Evolutionary conservation across 2,888 invertebrate genomes (phyloP), one percentile per base, ranked within the genome.

Genomic region (Ichneumoninae sp.): DNA sequence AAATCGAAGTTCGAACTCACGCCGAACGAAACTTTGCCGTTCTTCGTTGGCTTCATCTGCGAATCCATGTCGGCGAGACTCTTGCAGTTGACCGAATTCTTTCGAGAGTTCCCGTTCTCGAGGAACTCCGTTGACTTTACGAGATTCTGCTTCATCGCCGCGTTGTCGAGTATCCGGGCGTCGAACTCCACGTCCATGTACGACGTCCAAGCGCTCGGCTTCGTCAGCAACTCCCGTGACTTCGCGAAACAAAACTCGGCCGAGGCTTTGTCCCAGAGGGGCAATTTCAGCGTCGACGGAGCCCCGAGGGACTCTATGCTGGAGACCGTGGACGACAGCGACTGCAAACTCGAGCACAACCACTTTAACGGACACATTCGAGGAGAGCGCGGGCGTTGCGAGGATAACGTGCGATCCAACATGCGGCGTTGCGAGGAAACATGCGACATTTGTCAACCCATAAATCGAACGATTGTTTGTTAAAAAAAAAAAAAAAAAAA

Each of bases 201-300:
- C 0, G 92, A 92, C 0, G 93, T 90, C 93, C 93, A 93, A 4
- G 92, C 92, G 57, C 90, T 92, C 0, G 96, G 96, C 71, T 96
- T 95, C 52, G 96, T 95, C 1, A 96, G 93, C 16, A 96, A 94
- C 91, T 96, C 96, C 5, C 96, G 95, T 0, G 96, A 96, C 89
- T 96, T 96, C 52, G 96, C 96, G 90, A 96, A 96, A 91, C 96
- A 96, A 91, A 96, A 96, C 92, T 96, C 96, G 0, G 96, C 96
- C 13, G 96, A 96, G n/a, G 96, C 96, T 91, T 96, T 96, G 92
- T 96, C 96, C 95, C 96, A 96, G 19, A 96, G 93, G 1, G 96
- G 96, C 68, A 96, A 94, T 85, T 96, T 94, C 65, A 94, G 86
- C 0, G 94, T 94, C 8, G 94, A 94, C 4, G 93, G 93, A 3